Percentiles rank a stretch among this genome's conserved stretches.
These are phyloP conservation scores for Aphidius gifuensis DNA, from an alignment of 1,140 invertebrate species.

Conservation along the genomic window DNA sequence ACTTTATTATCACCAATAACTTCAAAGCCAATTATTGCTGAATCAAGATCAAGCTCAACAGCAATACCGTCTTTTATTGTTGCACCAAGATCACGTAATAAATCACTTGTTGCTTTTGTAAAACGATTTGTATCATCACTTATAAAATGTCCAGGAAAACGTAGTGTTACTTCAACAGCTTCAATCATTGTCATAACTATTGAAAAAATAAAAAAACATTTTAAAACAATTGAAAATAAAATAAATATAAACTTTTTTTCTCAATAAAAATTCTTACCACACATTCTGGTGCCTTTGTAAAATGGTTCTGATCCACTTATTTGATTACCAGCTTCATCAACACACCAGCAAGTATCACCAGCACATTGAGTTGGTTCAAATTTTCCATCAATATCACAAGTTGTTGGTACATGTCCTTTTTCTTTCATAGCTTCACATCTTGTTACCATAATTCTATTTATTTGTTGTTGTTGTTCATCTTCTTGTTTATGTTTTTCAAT, in stretches of 20 bases:
- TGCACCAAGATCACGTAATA: constrained; percentile 57
- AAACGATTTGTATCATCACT: constrained; percentile 55
- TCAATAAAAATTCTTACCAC: constrained; percentile 28
- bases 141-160: constrained; percentile 60
- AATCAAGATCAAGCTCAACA: constrained; percentile 58
- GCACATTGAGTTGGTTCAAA: constrained; percentile 75
- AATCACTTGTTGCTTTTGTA: constrained; percentile 54
- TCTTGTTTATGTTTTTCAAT: constrained; percentile 33
- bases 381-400: constrained; percentile 65
- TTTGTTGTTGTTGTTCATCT: constrained; percentile 59
- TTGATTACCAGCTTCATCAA: constrained; percentile 80
- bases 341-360: constrained; percentile 76
- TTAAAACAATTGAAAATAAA: background rate
- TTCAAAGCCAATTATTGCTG: constrained; percentile 60
- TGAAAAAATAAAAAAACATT: constrained; percentile 9
- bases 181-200: constrained; percentile 61
- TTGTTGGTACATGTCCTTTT: constrained; percentile 57
- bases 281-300: constrained; percentile 60
- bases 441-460: constrained; percentile 46
- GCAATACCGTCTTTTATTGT: constrained; percentile 57
- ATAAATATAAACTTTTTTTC: background rate
- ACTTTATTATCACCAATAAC: constrained; percentile 64
- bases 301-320: constrained; percentile 64
- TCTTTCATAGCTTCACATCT: constrained; percentile 63
- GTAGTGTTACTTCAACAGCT: constrained; percentile 61